These are phyloP conservation scores for Hymenochirus boettgeri DNA, from an alignment of 2,113 vertebrate species.

Conservation along the genomic window DNA sequence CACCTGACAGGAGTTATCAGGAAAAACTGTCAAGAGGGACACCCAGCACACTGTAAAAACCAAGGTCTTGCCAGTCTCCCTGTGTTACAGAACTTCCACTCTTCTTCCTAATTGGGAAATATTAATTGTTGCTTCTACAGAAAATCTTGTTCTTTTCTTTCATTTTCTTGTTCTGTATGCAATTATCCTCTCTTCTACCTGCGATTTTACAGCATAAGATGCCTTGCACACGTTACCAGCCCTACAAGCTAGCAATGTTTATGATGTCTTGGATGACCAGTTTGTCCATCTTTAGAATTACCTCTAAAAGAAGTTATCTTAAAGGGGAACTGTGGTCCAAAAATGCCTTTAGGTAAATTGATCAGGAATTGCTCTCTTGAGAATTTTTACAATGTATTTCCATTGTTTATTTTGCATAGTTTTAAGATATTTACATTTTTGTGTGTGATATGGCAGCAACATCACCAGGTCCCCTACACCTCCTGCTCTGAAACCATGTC, in stretches of 20 bases:
- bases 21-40: not conserved
- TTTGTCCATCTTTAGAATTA: too few species aligned
- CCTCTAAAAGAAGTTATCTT: too few species aligned
- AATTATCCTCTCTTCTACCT: slow-evolving; percentile 31
- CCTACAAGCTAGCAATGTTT: not conserved
- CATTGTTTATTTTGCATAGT: too few species aligned
- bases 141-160: slow-evolving; percentile 29
- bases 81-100: not conserved
- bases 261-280: too few species aligned
- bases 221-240: not conserved
- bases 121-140: slow-evolving; percentile 20
- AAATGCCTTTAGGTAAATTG: too few species aligned
- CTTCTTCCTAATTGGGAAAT: slow-evolving; percentile 3
- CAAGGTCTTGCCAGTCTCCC: slow-evolving; percentile 1
- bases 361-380: too few species aligned
- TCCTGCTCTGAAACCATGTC: too few species aligned
- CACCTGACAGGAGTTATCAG: slow-evolving; percentile 18
- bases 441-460: too few species aligned
- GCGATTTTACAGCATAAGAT: slow-evolving; percentile 26
- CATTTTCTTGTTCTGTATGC: slow-evolving; percentile 22
- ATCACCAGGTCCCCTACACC: too few species aligned
- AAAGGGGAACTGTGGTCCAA: too few species aligned
- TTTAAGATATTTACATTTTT: too few species aligned
- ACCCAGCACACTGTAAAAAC: not conserved
- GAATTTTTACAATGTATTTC: too few species aligned